phyloP scores from a whole-genome alignment of 2,113 vertebrate species.

The Periophthalmodon schlosseri region DNA sequence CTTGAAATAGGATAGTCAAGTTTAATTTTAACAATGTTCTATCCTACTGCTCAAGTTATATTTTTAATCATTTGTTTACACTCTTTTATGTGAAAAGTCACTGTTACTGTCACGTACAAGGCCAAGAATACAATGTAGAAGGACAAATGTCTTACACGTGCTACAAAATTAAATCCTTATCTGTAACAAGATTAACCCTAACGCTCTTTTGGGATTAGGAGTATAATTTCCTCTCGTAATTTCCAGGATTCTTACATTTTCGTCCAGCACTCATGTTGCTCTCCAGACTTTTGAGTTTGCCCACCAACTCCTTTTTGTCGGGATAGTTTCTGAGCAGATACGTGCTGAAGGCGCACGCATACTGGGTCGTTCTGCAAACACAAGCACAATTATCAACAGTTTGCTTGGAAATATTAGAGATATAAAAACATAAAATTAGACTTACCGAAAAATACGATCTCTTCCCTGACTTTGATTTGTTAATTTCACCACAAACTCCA shows the following conservation, averaged over 20 bases:
- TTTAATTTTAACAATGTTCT: no score
- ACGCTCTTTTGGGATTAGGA: no score
- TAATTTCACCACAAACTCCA: constrained; percentile 84
- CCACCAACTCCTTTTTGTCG: constrained; percentile 77
- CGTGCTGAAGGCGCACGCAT: constrained; percentile 86
- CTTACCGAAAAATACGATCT: constrained; percentile 89
- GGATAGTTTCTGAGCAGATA: constrained; percentile 84
- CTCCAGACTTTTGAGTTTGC: constrained; percentile 87
- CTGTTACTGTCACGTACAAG: not conserved
- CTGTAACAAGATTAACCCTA: no score
- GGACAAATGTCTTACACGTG: not conserved
- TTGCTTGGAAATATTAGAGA: not conserved
- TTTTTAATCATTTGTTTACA: not conserved
- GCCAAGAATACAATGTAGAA: not conserved
- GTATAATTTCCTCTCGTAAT: no score
- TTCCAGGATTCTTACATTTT: constrained; percentile 85
- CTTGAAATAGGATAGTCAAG: no score
- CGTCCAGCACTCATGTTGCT: constrained; percentile 89
- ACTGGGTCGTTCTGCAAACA: constrained; percentile 89
- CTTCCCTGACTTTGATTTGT: constrained; percentile 87
- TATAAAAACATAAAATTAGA: not conserved
- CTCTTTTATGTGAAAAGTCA: no score
- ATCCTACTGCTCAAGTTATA: no score
- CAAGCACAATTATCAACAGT: not conserved
- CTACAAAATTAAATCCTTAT: not conserved